Evolutionary conservation across 2,797 vertebrate species (phyloP), one percentile per base, ranked within the genome.

Genomic region (Aselliscus stoliczkanus): DNA sequence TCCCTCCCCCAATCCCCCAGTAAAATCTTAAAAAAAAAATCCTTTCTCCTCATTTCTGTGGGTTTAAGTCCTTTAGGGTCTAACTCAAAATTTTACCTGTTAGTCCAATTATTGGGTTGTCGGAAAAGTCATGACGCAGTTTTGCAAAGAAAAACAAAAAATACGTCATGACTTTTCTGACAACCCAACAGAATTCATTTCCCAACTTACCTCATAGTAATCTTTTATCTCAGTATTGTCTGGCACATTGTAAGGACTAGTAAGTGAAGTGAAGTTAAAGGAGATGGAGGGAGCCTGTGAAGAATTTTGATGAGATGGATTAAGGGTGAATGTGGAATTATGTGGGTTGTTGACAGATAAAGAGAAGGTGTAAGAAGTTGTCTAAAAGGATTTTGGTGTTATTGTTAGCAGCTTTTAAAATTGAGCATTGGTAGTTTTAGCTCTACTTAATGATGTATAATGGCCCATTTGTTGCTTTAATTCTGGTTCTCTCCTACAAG

Each of bases 241-340:
- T 95, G 58, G n/a, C 44, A 62, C 0, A 9, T 64, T 85, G 18
- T 84, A 75, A 67, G 29, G 87, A 86, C 29, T 75, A 76, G 20
- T 92, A 81, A 52, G 56, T 60, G 31, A 11, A 29, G 31, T 54
- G 17, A 21, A 65, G n/a, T 81, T 95, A 88, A 82, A 94, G 12
- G 47, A 58, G 27, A 34, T 88, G 31, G 29, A 50, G 5, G 64
- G n/a, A n/a, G 25, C 21, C 69, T 1, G 65, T 84, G 64, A 72
- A 88, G 70, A 80, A 89, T 89, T 95, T 94, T 89, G 25, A 31
- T 77, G 58, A 73, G 70, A 23, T 77, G 23, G 10, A 60, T 94
- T 96, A 77, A 85, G 56, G 62, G 34, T 88, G n/a, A 88, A 70
- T 85, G 21, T 91, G 60, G 17, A 76, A 70, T 90, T 95, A 37